These are phyloP conservation scores for Heliocidaris tuberculata DNA, from an alignment of 35 echinoderm and acorn worm species.

Conservation along the genomic window DNA sequence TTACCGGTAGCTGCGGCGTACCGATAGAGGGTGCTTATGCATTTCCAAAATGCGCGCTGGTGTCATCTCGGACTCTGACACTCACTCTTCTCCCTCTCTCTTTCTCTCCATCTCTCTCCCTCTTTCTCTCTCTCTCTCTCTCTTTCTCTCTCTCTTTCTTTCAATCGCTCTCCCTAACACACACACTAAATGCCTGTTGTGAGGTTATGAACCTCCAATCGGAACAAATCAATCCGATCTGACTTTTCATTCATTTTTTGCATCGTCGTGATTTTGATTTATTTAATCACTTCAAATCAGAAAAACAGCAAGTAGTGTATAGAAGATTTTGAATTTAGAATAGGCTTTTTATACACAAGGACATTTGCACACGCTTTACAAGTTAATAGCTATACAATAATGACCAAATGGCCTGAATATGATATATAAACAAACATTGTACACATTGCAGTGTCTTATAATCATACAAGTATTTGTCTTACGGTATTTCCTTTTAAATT, in stretches of 20 bases:
- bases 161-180: not conserved
- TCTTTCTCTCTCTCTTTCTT: not conserved
- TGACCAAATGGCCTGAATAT: not conserved
- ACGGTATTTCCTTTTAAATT: not conserved
- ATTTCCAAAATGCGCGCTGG: too few species aligned
- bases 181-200: not conserved
- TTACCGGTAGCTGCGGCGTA: too few species aligned
- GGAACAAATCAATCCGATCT: not conserved
- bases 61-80: too few species aligned
- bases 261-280: not conserved
- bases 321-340: slow-evolving; percentile 1
- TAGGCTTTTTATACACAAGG: slow-evolving; percentile 11
- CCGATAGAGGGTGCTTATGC: too few species aligned
- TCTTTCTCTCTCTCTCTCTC: not conserved
- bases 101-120: too few species aligned
- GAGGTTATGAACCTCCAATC: not conserved
- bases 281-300: slow-evolving; percentile 12
- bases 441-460: not conserved
- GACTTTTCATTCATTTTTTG: not conserved
- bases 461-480: not conserved
- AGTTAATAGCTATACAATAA: slow-evolving; percentile 6
- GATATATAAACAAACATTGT: not conserved
- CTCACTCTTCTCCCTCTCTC: too few species aligned
- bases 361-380: slow-evolving; percentile 11
- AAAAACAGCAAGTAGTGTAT: slow-evolving; percentile 12